phyloP scores from a whole-genome alignment of 2,888 invertebrate genomes.

The Coelogynopora nodosa region DNA sequence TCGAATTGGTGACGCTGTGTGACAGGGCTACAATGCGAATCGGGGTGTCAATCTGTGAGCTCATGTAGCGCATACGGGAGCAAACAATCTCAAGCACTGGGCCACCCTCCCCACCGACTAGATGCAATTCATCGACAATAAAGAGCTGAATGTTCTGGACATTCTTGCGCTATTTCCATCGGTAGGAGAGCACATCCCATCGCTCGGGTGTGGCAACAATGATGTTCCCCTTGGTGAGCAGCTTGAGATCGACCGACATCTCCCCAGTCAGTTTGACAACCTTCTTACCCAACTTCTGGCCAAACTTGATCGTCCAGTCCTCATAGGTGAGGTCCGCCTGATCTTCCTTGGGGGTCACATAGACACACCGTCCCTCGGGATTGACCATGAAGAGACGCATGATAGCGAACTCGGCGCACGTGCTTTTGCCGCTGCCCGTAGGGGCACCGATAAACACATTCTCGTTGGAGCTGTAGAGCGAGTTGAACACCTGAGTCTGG shows the following conservation, averaged over 20 bases:
- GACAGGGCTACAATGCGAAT: constrained; percentile 89
- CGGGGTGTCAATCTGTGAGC: constrained; percentile 78
- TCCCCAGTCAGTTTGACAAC: constrained; percentile 87
- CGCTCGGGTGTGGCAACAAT: constrained; percentile 93
- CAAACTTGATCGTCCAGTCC: constrained; percentile 87
- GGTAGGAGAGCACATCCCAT: constrained; percentile 93
- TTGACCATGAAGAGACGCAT: constrained; percentile 72
- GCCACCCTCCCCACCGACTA: constrained; percentile 61
- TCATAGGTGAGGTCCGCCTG: constrained; percentile 75
- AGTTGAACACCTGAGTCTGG: constrained; percentile 94
- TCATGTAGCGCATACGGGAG: constrained; percentile 84
- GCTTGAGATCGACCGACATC: constrained; percentile 89
- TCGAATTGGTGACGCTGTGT: constrained; percentile 86
- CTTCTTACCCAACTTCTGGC: constrained; percentile 68
- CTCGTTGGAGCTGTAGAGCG: constrained; percentile 94
- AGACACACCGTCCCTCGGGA: constrained; percentile 74
- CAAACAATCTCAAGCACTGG: constrained; percentile 75
- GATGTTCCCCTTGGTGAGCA: constrained; percentile 65
- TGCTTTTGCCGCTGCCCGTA: constrained; percentile 71
- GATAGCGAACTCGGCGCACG: constrained; percentile 91
- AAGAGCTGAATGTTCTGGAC: constrained; percentile 93
- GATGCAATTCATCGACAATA: constrained; percentile 89
- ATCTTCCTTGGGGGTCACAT: constrained; percentile 83
- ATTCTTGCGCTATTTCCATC: constrained; percentile 98
- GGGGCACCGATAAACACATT: constrained; percentile 80